These are phyloP conservation scores for Pipistrellus pygmaeus DNA, from an alignment of 2,797 vertebrate species.

Conservation along the genomic window DNA sequence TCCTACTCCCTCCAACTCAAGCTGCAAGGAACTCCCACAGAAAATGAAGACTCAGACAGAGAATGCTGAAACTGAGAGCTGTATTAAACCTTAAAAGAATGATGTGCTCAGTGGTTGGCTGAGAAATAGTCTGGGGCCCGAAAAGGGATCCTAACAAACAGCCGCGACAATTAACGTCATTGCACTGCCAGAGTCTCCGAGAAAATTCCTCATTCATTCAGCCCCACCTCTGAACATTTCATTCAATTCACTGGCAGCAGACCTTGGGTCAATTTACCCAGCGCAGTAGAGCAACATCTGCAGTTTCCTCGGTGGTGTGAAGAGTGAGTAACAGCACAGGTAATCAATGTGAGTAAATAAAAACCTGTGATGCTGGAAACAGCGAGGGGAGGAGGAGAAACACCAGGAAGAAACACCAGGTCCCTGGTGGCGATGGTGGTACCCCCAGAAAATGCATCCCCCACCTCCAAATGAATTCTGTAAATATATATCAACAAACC, in stretches of 20 bases:
- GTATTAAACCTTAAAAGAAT: conserved; percentile 51
- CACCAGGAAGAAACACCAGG: not conserved
- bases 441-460: not conserved
- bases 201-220: conserved; percentile 64
- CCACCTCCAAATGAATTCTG: not conserved
- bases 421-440: not conserved
- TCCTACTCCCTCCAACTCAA: conserved; percentile 17
- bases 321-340: conserved; percentile 76
- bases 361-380: conserved; percentile 57
- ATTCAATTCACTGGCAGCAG: conserved; percentile 75
- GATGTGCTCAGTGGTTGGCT: not conserved
- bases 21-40: conserved; percentile 25
- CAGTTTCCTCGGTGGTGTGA: conserved; percentile 74
- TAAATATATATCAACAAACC: not conserved
- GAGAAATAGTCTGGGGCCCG: conserved; percentile 44
- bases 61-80: conserved; percentile 33
- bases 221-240: conserved; percentile 61
- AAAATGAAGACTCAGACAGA: not conserved
- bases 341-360: conserved; percentile 70
- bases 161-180: not conserved
- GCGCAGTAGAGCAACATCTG: conserved; percentile 47
- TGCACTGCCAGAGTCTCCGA: conserved; percentile 61
- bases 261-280: conserved; percentile 77
- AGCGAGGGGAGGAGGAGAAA: conserved; percentile 9
- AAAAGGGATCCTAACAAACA: not conserved